Conservation (phyloP, 2,113 vertebrate species). For the Galeopterus variegatus region DNA sequence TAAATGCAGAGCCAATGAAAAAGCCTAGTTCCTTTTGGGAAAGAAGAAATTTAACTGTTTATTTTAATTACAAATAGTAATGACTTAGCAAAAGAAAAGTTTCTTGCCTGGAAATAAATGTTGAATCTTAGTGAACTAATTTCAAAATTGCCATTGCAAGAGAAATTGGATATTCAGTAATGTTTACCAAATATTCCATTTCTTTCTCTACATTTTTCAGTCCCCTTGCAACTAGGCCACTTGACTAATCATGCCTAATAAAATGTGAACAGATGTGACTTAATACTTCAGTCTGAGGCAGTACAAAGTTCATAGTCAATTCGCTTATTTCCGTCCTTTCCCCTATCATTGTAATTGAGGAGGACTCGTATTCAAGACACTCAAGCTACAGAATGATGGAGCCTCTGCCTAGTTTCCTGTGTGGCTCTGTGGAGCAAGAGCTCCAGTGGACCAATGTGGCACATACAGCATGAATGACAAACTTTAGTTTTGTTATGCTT, state of each 20-base stretch:
- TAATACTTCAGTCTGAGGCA: not conserved
- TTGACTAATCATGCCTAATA: not conserved
- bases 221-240: not conserved
- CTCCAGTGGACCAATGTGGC: not conserved
- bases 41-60: constrained; percentile 40
- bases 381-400: not conserved
- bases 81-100: not conserved
- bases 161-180: not conserved
- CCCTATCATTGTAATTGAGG: not conserved
- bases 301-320: not conserved
- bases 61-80: constrained; percentile 46
- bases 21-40: not conserved
- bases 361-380: not conserved
- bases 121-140: constrained; percentile 42
- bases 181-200: constrained; percentile 3
- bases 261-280: not conserved
- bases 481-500: not conserved
- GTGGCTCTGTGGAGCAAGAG: not conserved
- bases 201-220: constrained; percentile 21
- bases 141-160: not conserved
- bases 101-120: constrained; percentile 34
- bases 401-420: not conserved
- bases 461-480: not conserved
- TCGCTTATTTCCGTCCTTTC: constrained; percentile 3
- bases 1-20: not conserved